These are phyloP conservation scores for Periophthalmus magnuspinnatus DNA, from an alignment of 2,797 vertebrate species.

Conservation along the genomic window DNA sequence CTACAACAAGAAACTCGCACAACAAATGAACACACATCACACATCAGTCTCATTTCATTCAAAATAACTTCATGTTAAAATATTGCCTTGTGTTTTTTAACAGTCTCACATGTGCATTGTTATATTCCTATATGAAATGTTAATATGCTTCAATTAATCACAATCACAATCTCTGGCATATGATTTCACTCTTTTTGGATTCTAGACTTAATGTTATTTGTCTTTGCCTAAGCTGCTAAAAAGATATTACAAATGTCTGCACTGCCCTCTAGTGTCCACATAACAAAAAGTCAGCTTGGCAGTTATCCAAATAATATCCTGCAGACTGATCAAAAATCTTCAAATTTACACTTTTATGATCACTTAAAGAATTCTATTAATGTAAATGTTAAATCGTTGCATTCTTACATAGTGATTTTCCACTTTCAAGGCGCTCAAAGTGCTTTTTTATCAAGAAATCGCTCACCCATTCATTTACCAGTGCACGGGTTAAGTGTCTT, in stretches of 20 bases:
- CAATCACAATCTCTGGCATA: neutral
- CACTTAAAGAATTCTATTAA: too few species aligned
- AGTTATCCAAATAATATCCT: neutral
- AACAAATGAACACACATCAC: too few species aligned
- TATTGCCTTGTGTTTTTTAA: neutral
- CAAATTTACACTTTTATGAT: neutral
- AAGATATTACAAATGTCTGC: conserved; percentile 20
- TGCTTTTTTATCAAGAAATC: too few species aligned
- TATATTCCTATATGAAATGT: neutral
- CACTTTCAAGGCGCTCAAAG: too few species aligned
- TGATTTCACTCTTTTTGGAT: conserved; percentile 1
- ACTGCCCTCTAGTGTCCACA: conserved; percentile 52
- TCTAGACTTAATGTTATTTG: neutral
- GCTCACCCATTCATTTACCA: too few species aligned
- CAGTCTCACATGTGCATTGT: neutral
- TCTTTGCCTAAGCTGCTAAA: neutral
- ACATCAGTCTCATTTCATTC: too few species aligned
- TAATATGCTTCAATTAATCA: neutral
- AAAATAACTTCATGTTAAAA: neutral
- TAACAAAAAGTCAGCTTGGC: conserved; percentile 2
- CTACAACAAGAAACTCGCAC: neutral
- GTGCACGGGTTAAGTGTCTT: too few species aligned
- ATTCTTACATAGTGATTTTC: too few species aligned
- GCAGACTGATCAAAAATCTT: neutral
- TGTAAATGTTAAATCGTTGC: too few species aligned